These are phyloP conservation scores for Zapornia atra DNA, from an alignment of 2,113 vertebrate species.

Conservation along the genomic window DNA sequence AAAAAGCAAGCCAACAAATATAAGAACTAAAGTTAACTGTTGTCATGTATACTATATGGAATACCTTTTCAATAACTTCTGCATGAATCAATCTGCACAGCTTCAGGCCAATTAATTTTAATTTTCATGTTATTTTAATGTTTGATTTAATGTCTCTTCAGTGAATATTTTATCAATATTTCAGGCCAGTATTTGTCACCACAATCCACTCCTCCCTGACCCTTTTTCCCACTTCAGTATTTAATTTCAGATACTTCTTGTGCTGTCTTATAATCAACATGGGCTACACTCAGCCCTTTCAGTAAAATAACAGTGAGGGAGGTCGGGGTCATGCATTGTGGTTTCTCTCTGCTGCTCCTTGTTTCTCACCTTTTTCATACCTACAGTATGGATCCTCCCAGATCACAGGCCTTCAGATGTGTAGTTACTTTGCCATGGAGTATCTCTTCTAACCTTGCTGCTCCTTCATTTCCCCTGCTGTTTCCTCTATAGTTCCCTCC, in stretches of 20 bases:
- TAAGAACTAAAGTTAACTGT: fast-evolving
- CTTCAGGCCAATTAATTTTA: fast-evolving
- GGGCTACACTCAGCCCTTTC: background rate
- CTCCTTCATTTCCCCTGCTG: background rate
- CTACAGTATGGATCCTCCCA: background rate
- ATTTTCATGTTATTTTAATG: background rate
- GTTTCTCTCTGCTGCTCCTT: background rate
- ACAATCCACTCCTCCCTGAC: background rate
- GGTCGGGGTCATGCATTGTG: fast-evolving
- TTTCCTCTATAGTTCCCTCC: background rate
- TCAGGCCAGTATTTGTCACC: background rate
- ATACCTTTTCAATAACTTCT: background rate
- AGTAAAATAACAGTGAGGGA: background rate
- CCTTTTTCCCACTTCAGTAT: background rate
- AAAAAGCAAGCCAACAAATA: background rate
- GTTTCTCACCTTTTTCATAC: background rate
- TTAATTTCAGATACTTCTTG: background rate
- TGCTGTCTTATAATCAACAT: background rate
- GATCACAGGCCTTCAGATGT: background rate
- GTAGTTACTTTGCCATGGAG: background rate
- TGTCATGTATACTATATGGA: background rate
- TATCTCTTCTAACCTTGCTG: background rate
- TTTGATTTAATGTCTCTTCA: background rate
- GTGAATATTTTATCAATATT: background rate
- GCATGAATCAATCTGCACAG: background rate